These are phyloP conservation scores for Aplochiton taeniatus DNA, from an alignment of 2,797 vertebrate genomes.

Conservation along the genomic window DNA sequence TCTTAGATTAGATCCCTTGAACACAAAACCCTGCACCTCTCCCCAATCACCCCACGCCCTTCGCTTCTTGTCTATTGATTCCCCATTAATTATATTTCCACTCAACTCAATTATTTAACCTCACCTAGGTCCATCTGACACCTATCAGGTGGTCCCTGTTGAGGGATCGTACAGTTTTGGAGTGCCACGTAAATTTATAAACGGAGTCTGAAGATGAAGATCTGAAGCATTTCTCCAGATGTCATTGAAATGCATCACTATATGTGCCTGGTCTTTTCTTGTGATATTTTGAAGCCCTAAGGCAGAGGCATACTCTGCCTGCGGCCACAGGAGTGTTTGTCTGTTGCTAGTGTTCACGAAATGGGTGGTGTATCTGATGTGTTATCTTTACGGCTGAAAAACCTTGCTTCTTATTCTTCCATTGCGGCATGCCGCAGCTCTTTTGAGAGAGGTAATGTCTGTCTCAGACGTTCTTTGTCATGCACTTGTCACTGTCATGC, in stretches of 20 bases:
- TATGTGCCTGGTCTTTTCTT: constrained; percentile 50
- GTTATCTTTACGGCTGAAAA: constrained; percentile 48
- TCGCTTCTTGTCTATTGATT: constrained; percentile 76
- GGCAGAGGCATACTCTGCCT: constrained; percentile 46
- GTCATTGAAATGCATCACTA: constrained; percentile 45
- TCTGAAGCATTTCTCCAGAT: neutral
- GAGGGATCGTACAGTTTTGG: constrained; percentile 49
- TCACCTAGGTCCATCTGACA: constrained; percentile 59
- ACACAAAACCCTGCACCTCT: constrained; percentile 37
- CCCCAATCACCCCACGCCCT: constrained; percentile 47
- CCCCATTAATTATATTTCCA: constrained; percentile 81
- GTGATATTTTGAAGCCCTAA: constrained; percentile 51
- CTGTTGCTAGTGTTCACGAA: constrained; percentile 51
- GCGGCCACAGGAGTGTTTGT: constrained; percentile 45
- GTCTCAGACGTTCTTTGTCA: constrained; percentile 11
- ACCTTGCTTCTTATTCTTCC: constrained; percentile 42
- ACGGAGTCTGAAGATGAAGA: constrained; percentile 23
- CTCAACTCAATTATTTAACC: constrained; percentile 77
- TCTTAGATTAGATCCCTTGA: constrained; percentile 73
- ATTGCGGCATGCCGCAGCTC: constrained; percentile 47
- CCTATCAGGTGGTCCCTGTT: constrained; percentile 61
- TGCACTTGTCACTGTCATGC: constrained; percentile 21
- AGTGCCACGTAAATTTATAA: too few relatives aligned
- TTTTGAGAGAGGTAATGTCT: constrained; percentile 46
- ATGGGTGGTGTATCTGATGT: constrained; percentile 43